Base-by-base conservation (phyloP, 2,113 vertebrate species). In the Neotoma lepida region DNA sequence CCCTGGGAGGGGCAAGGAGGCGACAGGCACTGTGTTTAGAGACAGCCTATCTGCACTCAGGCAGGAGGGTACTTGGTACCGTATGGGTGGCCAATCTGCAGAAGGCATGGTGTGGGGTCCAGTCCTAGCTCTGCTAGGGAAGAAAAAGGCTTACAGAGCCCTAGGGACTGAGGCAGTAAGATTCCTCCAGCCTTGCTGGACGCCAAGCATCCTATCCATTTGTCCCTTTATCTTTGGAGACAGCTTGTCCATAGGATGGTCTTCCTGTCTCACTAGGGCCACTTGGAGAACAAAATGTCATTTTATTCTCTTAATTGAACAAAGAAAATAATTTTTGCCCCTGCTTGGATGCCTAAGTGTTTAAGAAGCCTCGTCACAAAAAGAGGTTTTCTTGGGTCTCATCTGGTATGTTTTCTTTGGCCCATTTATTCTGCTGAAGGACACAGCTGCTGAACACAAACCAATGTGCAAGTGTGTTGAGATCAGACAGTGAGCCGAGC, bases 91-190 rank as follows among this genome's bases (percentile, higher is more conserved):
- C 33, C 6, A 30, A 4, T 82, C n/a, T 15, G 17, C 9, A 33
- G 64, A 33, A 10, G 6, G 33, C 44, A 61, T 10, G 18, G 6
- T 44, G 51, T 1, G 39, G 24, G 28, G 66, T 39, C 39, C 1
- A 0, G 18, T n/a, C 63, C 66, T 80, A 3, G 24, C 49, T 63
- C 35, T 73, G 61, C 61, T 56, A 1, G 2, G 73, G 51, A 30
- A 70, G 17, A 82, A 49, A 49, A 18, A 41, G 44, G 22, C 22
- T 1, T 51, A 70, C 10, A 2, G 30, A 46, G 88, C 22, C 33
- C 46, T 22, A 4, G 13, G 41, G 15, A 10, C 68, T 64, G 26
- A 82, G 56, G 24, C 0, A 0, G 0, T 1, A 28, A 30, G 71
- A 8, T n/a, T n/a, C 13, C 44, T 54, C 76, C 28, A 9, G 18